A percentile compares a stretch with the other conserved stretches of the same genome.
phyloP scores from a whole-genome alignment of 1,140 invertebrate genomes.

The Pteromalus puparum region DNA sequence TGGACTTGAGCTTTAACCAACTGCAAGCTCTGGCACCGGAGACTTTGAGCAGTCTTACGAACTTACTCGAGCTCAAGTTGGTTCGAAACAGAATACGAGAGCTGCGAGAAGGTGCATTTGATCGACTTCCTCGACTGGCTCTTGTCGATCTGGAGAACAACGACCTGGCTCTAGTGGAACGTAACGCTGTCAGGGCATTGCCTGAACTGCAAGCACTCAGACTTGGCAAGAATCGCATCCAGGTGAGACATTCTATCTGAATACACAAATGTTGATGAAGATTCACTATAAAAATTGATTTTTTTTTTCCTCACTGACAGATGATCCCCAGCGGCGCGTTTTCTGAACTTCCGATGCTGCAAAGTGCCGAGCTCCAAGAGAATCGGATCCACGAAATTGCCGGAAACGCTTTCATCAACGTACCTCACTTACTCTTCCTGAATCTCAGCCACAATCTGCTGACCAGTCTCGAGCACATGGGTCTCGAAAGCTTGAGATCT shows the following conservation, averaged over 20 bases:
- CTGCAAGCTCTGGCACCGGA: constrained; percentile 82
- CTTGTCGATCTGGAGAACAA: constrained; percentile 88
- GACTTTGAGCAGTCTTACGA: constrained; percentile 80
- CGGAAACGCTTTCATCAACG: constrained; percentile 84
- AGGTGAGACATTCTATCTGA: constrained; percentile 68
- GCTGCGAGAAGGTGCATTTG: constrained; percentile 83
- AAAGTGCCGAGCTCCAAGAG: constrained; percentile 86
- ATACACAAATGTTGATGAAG: background rate
- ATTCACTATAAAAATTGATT: background rate
- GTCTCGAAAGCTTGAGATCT: constrained; percentile 82
- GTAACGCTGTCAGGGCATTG: constrained; percentile 85
- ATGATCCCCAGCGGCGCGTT: constrained; percentile 83
- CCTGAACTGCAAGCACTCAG: constrained; percentile 86
- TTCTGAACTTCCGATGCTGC: constrained; percentile 84
- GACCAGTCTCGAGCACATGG: constrained; percentile 82
- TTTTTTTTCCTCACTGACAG: constrained; percentile 49
- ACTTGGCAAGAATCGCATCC: constrained; percentile 84
- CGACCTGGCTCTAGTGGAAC: constrained; percentile 85
- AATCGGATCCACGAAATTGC: constrained; percentile 83
- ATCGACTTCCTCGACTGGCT: constrained; percentile 82
- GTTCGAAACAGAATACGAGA: constrained; percentile 86
- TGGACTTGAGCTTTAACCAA: constrained; percentile 89
- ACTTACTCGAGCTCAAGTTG: constrained; percentile 81
- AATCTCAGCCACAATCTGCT: constrained; percentile 89
- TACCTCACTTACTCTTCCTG: constrained; percentile 86